phyloP scores from a whole-genome alignment of 2,113 vertebrate species.

The Notothenia coriiceps region DNA sequence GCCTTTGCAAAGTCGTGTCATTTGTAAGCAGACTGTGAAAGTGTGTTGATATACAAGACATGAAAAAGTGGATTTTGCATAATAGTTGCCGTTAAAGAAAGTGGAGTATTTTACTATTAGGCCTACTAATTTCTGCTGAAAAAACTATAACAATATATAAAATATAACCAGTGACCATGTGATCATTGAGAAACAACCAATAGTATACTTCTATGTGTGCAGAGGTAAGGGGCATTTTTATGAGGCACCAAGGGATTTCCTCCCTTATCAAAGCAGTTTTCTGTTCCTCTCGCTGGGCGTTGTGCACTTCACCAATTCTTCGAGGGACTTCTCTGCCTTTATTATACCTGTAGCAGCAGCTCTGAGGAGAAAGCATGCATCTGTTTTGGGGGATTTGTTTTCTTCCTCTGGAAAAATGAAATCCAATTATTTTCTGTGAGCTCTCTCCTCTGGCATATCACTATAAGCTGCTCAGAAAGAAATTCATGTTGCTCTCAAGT shows the following conservation, averaged over 20 bases:
- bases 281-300: slow-evolving; percentile 9
- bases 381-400: slow-evolving; percentile 3
- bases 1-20: too few species aligned
- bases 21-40: too few species aligned
- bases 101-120: background rate
- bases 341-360: slow-evolving; percentile 55
- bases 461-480: slow-evolving; percentile 60
- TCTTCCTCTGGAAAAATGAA: slow-evolving; percentile 57
- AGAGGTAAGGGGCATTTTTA: background rate
- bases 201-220: background rate
- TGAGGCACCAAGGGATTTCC: background rate
- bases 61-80: too few species aligned
- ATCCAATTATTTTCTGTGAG: slow-evolving; percentile 73
- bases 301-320: slow-evolving; percentile 32
- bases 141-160: background rate
- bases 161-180: background rate
- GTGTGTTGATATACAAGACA: too few species aligned
- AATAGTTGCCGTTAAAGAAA: background rate
- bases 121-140: background rate
- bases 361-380: slow-evolving; percentile 43
- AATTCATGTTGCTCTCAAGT: slow-evolving; percentile 60
- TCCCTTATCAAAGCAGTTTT: slow-evolving; percentile 22
- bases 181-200: background rate
- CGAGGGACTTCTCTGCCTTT: slow-evolving; percentile 31
- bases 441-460: slow-evolving; percentile 56